Evolutionary conservation across 1,140 invertebrate species (phyloP).

Genomic region (Microplitis demolitor): DNA sequence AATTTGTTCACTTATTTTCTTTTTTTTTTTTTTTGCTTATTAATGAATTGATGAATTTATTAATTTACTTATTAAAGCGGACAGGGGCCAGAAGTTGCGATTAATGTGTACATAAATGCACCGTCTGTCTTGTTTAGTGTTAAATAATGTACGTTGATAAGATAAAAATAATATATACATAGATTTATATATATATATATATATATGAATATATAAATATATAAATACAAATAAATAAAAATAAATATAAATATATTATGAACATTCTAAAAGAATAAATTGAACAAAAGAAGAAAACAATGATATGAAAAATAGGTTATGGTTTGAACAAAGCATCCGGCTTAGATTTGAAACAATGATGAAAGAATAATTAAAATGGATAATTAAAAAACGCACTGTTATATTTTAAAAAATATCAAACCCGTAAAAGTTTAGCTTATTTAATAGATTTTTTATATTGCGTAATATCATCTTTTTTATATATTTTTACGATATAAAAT

Average conservation of each 20-base stretch:
- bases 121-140: conserved; percentile 53
- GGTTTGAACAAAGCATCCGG: not conserved
- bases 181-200: conserved; percentile 38
- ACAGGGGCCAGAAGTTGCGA: conserved; percentile 52
- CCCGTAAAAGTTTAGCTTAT: conserved; percentile 32
- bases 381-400: not conserved
- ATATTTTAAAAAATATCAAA: not conserved
- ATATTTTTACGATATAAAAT: conserved; percentile 16
- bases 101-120: conserved; percentile 58
- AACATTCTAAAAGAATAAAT: conserved; percentile 24
- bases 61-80: conserved; percentile 26
- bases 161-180: conserved; percentile 35
- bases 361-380: not conserved
- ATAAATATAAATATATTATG: conserved; percentile 36
- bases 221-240: conserved; percentile 28
- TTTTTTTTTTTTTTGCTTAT: not conserved
- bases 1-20: too few species aligned
- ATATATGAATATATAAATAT: conserved; percentile 40
- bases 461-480: conserved; percentile 38
- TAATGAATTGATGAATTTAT: not conserved
- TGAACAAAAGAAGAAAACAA: not conserved
- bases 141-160: conserved; percentile 43
- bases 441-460: conserved; percentile 35
- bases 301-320: not conserved
- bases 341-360: not conserved